Evolutionary conservation across 2,797 vertebrate species (phyloP), one percentile per base, ranked within the genome.

Genomic region (Todus mexicanus): DNA sequence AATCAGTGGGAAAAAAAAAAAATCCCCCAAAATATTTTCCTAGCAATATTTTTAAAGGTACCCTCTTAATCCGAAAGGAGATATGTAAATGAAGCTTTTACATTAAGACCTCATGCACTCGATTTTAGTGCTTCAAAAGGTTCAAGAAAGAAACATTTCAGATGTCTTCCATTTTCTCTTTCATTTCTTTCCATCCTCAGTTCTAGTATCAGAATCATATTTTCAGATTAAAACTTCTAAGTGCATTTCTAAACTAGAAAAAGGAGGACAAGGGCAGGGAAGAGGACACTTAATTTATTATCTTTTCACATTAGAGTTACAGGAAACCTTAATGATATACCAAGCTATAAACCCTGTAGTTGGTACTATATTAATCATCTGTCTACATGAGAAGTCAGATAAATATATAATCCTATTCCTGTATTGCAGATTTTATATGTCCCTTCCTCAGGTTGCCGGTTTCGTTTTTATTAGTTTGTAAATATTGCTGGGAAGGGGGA

Each of bases 181-280:
- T 89, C 43, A 47, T 84, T 89, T 76, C 74, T 63, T 90, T 81
- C 76, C 68, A 75, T 42, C 40, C 63, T 75, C 78, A 87, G 82
- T 56, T 83, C 87, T 87, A 21, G 63, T 84, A 89, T 47, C 43
- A 95, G 66, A 92, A 78, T 51, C 57, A 33, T 48, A 76, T 84
- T 89, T 92, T 90, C 85, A 92, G 89, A 95, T 83, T 90, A 91
- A 75, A 92, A 93, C 65, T 90, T 96, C 64, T 64, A 80, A 93
- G 69, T 75, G 47, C 38, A 40, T 66, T 92, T 83, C 93, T 60
- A 87, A 92, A 95, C 51, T 48, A 85, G 54, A 64, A 80, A 96
- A 96, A 94, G 86, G 91, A 96, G 95, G 95, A 92, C 95, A 96
- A 96, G 95, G 94, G 89, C 94, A 96, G 68, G 48, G 48, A 95